A percentile compares a stretch with the other conserved stretches of the same genome.
phyloP scores from a whole-genome alignment of 2,797 vertebrate genomes.

The Gymnoscopelus microlampas region DNA sequence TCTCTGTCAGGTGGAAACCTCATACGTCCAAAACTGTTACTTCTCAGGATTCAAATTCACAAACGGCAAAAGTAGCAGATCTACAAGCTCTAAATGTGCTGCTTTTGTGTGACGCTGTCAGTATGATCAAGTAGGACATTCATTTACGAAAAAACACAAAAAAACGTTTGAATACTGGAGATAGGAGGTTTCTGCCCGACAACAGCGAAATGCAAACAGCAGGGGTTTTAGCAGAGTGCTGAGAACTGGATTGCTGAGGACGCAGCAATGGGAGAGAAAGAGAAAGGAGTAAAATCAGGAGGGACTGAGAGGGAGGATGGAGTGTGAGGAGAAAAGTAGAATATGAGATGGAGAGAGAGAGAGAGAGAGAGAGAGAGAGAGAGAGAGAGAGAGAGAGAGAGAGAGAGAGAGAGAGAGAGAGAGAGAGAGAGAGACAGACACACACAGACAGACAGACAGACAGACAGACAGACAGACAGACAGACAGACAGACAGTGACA shows the following conservation, averaged over 20 bases:
- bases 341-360: not conserved
- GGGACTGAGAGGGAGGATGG: slow-evolving; percentile 1
- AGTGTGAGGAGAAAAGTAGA: slow-evolving; percentile 11
- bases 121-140: too few relatives aligned
- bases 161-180: too few relatives aligned
- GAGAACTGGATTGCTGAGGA: slow-evolving; percentile 18
- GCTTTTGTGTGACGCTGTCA: too few relatives aligned
- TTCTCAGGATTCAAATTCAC: too few relatives aligned
- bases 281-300: not conserved
- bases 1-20: too few relatives aligned
- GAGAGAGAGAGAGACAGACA: not conserved
- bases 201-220: slow-evolving; percentile 27
- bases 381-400: not conserved
- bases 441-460: slow-evolving; percentile 45
- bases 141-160: too few relatives aligned
- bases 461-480: slow-evolving; percentile 11
- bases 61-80: too few relatives aligned
- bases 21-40: too few relatives aligned
- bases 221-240: slow-evolving; percentile 23
- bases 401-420: not conserved
- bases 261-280: not conserved
- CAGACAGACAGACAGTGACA: not conserved
- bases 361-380: not conserved
- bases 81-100: too few relatives aligned
- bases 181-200: not conserved